Evolutionary conservation across 2,888 invertebrate genomes (phyloP).

Genomic region (Trypoxylon attenuatum): DNA sequence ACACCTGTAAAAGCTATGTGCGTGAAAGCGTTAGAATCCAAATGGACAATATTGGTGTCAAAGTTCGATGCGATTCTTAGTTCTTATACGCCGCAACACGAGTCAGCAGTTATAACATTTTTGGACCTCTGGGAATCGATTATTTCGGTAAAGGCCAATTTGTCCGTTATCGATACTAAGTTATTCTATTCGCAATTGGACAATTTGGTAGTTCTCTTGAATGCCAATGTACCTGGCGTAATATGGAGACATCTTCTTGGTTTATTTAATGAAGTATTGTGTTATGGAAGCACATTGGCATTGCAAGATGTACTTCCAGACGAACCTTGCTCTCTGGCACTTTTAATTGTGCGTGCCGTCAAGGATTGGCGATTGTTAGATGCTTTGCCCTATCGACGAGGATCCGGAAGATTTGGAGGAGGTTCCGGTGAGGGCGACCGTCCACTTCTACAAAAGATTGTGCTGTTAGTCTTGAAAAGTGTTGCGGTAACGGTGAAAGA

Average conservation of each 20-base stretch:
- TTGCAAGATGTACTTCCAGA: conserved; percentile 91
- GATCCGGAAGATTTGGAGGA: conserved; percentile 76
- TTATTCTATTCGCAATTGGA: conserved; percentile 91
- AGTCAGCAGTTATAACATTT: conserved; percentile 82
- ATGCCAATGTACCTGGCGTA: conserved; percentile 84
- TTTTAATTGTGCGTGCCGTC: conserved; percentile 89
- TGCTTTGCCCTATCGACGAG: conserved; percentile 74
- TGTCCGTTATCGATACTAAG: conserved; percentile 91
- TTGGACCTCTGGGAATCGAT: conserved; percentile 92
- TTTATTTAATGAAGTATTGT: conserved; percentile 91
- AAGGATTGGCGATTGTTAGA: conserved; percentile 88
- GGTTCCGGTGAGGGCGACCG: conserved; percentile 75
- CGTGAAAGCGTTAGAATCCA: conserved; percentile 88
- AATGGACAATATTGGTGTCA: conserved; percentile 87
- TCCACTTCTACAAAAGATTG: conserved; percentile 88
- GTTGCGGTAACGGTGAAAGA: conserved; percentile 93
- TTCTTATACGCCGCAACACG: conserved; percentile 74
- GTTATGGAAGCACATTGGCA: conserved; percentile 93
- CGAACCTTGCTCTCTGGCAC: conserved; percentile 90
- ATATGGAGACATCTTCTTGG: conserved; percentile 90
- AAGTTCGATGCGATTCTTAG: conserved; percentile 76
- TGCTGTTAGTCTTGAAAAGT: conserved; percentile 89
- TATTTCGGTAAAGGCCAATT: conserved; percentile 92
- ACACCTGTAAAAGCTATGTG: conserved; percentile 90
- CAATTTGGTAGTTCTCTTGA: conserved; percentile 83